These are phyloP conservation scores for Ophion slaviceki DNA, from an alignment of 2,888 invertebrate species.

Conservation along the genomic window DNA sequence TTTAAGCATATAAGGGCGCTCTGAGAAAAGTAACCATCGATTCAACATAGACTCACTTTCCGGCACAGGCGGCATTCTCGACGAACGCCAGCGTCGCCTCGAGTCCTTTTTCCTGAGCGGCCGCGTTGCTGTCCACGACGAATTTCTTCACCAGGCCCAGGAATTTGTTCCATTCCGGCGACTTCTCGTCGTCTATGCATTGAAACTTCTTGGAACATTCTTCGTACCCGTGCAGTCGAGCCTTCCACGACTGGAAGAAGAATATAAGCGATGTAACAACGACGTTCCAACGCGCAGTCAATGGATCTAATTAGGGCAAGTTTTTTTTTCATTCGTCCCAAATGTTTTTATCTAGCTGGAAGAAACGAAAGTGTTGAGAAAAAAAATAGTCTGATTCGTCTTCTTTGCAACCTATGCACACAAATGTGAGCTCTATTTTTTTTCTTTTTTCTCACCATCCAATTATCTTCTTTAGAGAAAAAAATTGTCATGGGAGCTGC, in stretches of 20 bases:
- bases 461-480: too few species aligned
- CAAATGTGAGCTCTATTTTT: background rate
- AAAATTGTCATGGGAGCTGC: too few species aligned
- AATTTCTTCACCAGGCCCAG: slow-evolving; percentile 96
- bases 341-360: background rate
- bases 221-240: slow-evolving; percentile 96
- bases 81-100: slow-evolving; percentile 96
- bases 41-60: slow-evolving; percentile 85
- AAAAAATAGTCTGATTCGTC: background rate
- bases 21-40: background rate
- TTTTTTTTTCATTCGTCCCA: background rate
- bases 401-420: background rate
- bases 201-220: slow-evolving; percentile 95
- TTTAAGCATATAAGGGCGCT: background rate
- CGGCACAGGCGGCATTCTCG: slow-evolving; percentile 94
- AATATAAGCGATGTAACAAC: background rate
- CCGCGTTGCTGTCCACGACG: slow-evolving; percentile 96
- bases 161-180: slow-evolving; percentile 96
- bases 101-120: slow-evolving; percentile 97
- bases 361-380: background rate
- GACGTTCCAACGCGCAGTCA: too few species aligned
- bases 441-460: too few species aligned
- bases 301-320: background rate
- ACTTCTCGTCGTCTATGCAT: slow-evolving; percentile 95
- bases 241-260: slow-evolving; percentile 92